Evolutionary conservation across 2,797 vertebrate genomes (phyloP).

Genomic region (Choloepus didactylus): DNA sequence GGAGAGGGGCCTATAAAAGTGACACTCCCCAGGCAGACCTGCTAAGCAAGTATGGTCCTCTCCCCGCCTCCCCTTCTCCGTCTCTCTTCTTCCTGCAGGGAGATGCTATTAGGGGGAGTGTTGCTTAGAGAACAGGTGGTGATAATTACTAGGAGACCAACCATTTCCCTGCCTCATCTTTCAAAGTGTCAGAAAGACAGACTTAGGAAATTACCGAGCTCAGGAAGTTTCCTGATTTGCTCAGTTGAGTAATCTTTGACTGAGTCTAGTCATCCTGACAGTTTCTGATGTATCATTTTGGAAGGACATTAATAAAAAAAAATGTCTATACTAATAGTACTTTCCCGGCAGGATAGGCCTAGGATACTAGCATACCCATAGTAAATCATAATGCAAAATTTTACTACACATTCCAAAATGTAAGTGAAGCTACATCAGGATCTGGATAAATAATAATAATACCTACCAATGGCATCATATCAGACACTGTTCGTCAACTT

Average conservation of each 20-base stretch:
- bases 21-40: not conserved
- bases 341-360: not conserved
- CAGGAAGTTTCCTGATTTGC: not conserved
- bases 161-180: slow-evolving; percentile 52
- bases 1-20: not conserved
- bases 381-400: not conserved
- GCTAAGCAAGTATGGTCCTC: not conserved
- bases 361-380: not conserved
- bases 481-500: not conserved
- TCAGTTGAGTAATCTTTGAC: not conserved
- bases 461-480: not conserved
- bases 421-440: not conserved
- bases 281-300: not conserved
- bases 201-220: not conserved
- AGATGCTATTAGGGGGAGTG: not conserved
- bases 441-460: not conserved
- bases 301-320: not conserved
- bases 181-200: slow-evolving; percentile 57
- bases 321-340: not conserved
- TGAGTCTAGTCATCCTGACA: not conserved
- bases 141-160: slow-evolving; percentile 58
- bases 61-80: not conserved
- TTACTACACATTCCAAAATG: not conserved
- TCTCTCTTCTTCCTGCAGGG: not conserved
- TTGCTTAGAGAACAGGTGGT: slow-evolving; percentile 32